A percentile compares a stretch with the other conserved stretches of the same genome.
phyloP scores from a whole-genome alignment of 2,113 vertebrate species.

The Tor tambroides region DNA sequence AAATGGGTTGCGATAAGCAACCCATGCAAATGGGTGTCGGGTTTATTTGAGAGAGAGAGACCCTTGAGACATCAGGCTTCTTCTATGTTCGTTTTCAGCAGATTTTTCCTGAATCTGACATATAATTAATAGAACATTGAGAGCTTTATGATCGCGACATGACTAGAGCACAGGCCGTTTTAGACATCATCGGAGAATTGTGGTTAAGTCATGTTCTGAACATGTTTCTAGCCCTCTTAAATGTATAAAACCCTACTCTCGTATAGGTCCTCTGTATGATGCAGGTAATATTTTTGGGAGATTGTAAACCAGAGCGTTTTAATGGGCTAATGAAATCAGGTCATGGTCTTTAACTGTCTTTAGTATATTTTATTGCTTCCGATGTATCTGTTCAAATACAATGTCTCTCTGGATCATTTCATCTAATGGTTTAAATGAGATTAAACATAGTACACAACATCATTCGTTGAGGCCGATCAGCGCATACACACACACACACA shows the following conservation, averaged over 20 bases:
- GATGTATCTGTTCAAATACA: constrained; percentile 3
- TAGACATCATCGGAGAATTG: not conserved
- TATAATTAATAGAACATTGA: not conserved
- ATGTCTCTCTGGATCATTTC: not conserved
- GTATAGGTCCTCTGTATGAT: not conserved
- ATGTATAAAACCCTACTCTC: no score
- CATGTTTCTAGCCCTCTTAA: no score
- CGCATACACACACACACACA: not conserved
- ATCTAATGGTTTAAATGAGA: constrained; percentile 11
- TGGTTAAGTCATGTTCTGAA: not conserved
- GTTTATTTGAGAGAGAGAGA: constrained; percentile 6
- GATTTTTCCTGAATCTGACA: not conserved
- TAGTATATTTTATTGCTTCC: not conserved
- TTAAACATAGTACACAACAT: not conserved
- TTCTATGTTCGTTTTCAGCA: not conserved
- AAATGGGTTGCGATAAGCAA: constrained; percentile 17
- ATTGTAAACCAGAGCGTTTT: constrained; percentile 9
- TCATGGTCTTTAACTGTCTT: not conserved
- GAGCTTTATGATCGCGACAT: not conserved
- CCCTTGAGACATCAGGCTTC: no score
- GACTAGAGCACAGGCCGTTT: not conserved
- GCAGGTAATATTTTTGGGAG: not conserved
- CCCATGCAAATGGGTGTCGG: not conserved
- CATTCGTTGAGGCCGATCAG: not conserved
- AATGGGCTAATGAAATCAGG: constrained; percentile 11